Evolutionary conservation across 2,888 invertebrate genomes (phyloP), one percentile per base, ranked within the genome.

Genomic region (Coenonympha arcania): DNA sequence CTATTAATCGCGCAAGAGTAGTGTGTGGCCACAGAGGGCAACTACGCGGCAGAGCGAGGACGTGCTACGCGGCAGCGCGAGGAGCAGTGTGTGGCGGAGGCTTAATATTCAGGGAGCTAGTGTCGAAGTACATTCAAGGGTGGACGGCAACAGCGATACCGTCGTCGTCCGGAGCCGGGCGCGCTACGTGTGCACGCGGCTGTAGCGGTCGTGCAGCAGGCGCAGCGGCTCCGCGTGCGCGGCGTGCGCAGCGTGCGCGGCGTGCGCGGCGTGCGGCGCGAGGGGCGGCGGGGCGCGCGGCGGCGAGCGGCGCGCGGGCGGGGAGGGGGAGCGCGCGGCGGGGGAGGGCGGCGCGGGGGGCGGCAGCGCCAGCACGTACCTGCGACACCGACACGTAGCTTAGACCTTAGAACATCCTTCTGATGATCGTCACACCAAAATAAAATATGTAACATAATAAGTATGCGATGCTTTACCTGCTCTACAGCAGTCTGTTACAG

Each of bases 341-440:
- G 24, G 88, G 28, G 90, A 89, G 15, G 56, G 58, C 37, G 73
- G 69, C 62, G 88, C 72, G 0, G 91, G 90, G 5, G 64, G 63
- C 26, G 84, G 84, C 18, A 84, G 66, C 4, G 83, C 76, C 53
- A 85, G 65, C 41, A 83, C 83, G 62, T 84, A 85, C 70, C 84
- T 84, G 69, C 16, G 18, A 28, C 37, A 28, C 13, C 6, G 5
- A 3, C 13, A 0, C 22, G 13, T 15, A 9, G 11, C 1, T 22
- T n/a, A n/a, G n/a, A n/a, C n/a, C n/a, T n/a, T n/a, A n/a, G n/a
- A n/a, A n/a, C n/a, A n/a, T n/a, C n/a, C n/a, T n/a, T n/a, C n/a
- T n/a, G n/a, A n/a, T n/a, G n/a, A n/a, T n/a, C n/a, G n/a, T n/a
- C n/a, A n/a, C n/a, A n/a, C n/a, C n/a, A n/a, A n/a, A n/a, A n/a